phyloP scores from a whole-genome alignment of 2,113 vertebrate species.

The Phyllostomus hastatus region DNA sequence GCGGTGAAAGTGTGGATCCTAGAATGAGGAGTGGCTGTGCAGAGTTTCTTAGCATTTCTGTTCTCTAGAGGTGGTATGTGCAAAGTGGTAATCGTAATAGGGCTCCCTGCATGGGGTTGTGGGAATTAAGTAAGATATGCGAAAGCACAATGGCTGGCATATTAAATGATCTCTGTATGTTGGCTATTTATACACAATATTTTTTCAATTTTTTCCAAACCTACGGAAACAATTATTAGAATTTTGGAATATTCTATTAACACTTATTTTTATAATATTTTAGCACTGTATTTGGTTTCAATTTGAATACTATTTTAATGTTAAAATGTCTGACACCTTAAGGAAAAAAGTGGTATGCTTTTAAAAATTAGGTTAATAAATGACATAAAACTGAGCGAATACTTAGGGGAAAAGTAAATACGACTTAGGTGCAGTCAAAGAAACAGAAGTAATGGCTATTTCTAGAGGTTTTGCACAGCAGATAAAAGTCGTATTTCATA shows the following conservation, averaged over 20 bases:
- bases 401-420: background rate
- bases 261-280: background rate
- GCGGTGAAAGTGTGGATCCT: background rate
- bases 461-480: background rate
- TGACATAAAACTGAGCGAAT: background rate
- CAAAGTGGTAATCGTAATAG: background rate
- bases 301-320: background rate
- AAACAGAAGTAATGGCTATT: background rate
- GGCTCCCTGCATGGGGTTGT: no score
- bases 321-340: background rate
- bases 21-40: background rate
- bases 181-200: background rate
- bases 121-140: background rate
- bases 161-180: background rate
- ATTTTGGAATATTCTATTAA: background rate
- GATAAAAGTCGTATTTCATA: conserved; percentile 23
- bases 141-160: background rate
- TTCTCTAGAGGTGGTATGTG: background rate
- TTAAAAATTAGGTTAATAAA: conserved; percentile 20
- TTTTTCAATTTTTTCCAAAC: background rate
- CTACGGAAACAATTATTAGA: background rate
- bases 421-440: background rate
- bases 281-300: background rate
- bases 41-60: background rate
- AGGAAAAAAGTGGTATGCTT: background rate